phyloP scores from a whole-genome alignment of 2,888 invertebrate species.

The Cacoxenus indagator region DNA sequence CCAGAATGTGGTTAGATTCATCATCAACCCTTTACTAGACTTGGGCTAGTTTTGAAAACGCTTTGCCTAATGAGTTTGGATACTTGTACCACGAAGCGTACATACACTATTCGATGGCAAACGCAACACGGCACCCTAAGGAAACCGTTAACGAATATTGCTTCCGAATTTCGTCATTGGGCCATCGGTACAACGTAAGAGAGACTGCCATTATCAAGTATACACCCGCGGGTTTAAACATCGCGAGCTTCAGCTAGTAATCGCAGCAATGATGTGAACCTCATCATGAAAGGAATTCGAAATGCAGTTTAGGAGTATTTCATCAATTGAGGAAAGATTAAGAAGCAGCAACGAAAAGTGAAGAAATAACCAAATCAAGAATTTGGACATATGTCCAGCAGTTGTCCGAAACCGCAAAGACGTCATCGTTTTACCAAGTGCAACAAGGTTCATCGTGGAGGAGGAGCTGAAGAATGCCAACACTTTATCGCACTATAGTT shows the following conservation, averaged over 20 bases:
- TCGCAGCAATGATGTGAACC: neutral
- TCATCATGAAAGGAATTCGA: too few species aligned
- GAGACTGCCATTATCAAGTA: neutral
- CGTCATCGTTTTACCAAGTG: neutral
- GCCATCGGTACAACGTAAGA: neutral
- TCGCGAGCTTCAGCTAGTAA: neutral
- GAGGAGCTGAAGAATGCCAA: too few species aligned
- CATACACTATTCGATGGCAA: conserved; percentile 17
- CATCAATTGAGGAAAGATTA: too few species aligned
- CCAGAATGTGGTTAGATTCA: neutral
- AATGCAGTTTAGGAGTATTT: too few species aligned
- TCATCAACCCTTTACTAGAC: neutral
- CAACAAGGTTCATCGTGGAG: neutral
- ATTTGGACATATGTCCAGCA: neutral
- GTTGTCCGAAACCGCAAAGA: neutral
- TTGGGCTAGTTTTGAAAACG: neutral
- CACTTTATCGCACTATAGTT: too few species aligned
- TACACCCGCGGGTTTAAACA: neutral
- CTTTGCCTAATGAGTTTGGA: conserved; percentile 24
- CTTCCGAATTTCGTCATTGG: too few species aligned
- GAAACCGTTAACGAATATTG: too few species aligned
- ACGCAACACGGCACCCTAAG: conserved; percentile 4
- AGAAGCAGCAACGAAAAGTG: too few species aligned
- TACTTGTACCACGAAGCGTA: conserved; percentile 7
- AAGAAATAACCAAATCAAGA: neutral